These are phyloP conservation scores for Lissocephala sabroskyi DNA, from an alignment of 2,888 invertebrate species.

Conservation along the genomic window DNA sequence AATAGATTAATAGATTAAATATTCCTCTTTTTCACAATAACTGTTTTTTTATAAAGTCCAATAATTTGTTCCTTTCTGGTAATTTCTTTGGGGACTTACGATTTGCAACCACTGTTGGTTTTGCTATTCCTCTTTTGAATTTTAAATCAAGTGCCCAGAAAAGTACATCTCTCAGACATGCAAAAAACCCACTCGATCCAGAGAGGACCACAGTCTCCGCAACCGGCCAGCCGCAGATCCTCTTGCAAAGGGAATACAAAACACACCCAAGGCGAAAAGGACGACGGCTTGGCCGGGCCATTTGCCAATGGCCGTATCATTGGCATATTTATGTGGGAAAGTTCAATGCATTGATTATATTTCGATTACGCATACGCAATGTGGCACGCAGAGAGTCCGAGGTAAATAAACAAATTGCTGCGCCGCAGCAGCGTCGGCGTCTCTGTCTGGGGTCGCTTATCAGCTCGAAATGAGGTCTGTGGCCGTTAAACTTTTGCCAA, in stretches of 20 bases:
- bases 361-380: conserved; percentile 32
- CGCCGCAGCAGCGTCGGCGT: background rate
- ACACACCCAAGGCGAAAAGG: too few species aligned
- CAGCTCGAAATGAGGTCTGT: too few species aligned
- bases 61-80: too few species aligned
- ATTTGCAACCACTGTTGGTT: conserved; percentile 17
- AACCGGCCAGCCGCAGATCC: too few species aligned
- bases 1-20: too few species aligned
- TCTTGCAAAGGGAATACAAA: conserved; percentile 7
- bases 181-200: too few species aligned
- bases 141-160: conserved; percentile 27
- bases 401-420: conserved; percentile 2
- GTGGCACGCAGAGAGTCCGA: background rate
- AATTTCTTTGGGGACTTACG: background rate
- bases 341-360: conserved; percentile 49
- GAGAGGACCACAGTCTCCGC: too few species aligned
- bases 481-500: too few species aligned
- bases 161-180: conserved; percentile 44
- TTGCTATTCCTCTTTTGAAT: conserved; percentile 16
- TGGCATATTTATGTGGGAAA: conserved; percentile 36
- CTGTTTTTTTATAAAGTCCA: too few species aligned
- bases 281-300: too few species aligned
- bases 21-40: too few species aligned
- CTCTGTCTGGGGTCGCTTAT: background rate
- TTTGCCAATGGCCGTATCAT: conserved; percentile 25